Percentiles rank a stretch among this genome's conserved stretches.
Conservation (phyloP, 64 coral and sea anemone species). For the Stichodactyla mertensii region DNA sequence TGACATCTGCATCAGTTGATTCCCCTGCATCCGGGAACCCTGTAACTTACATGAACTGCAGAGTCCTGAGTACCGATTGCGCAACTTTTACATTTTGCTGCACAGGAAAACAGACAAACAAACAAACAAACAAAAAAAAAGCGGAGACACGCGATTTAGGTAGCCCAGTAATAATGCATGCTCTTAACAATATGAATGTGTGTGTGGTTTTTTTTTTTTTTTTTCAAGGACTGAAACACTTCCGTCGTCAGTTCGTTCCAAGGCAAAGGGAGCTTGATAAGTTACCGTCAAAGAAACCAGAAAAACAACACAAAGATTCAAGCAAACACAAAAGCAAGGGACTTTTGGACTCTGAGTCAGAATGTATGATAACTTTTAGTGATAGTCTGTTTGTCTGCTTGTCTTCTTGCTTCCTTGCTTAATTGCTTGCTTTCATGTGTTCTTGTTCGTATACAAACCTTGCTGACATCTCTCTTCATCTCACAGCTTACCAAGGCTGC, state of each 20-base stretch:
- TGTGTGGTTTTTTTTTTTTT: neutral
- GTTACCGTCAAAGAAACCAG: neutral
- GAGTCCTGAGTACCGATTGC: no score
- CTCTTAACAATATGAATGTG: no score
- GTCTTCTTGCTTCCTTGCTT: neutral
- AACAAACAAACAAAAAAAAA: no score
- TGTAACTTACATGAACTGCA: no score
- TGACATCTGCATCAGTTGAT: no score
- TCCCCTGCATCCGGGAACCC: no score
- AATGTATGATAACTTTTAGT: neutral
- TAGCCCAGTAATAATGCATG: no score
- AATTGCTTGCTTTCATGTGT: neutral
- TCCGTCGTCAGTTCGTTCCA: conserved; percentile 68
- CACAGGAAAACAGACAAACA: no score
- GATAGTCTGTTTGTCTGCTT: neutral
- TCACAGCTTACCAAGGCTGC: conserved; percentile 82
- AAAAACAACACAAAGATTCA: neutral
- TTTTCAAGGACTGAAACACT: conserved; percentile 59
- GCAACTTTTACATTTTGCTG: no score
- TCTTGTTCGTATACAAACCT: neutral
- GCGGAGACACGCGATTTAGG: no score
- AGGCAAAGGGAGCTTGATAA: conserved; percentile 69
- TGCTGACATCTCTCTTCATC: neutral
- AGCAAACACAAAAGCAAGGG: conserved; percentile 4
- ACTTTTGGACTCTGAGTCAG: conserved; percentile 16